Evolutionary conservation across 2,888 invertebrate species (phyloP).

Genomic region (Hemicrepidius hirtus): DNA sequence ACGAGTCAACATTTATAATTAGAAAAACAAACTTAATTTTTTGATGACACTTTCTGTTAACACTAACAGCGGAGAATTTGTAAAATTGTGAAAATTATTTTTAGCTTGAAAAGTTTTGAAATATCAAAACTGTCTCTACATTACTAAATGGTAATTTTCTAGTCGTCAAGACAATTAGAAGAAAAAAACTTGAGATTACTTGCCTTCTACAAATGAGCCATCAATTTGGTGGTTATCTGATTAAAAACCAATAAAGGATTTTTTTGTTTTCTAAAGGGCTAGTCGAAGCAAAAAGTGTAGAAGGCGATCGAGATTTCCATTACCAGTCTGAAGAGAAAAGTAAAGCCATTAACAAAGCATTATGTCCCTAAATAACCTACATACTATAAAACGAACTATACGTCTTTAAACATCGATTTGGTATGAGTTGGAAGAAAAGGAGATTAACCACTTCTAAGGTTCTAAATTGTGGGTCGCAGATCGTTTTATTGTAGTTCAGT

Average conservation of each 20-base stretch:
- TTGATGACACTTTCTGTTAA: too few relatives aligned
- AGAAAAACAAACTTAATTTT: too few relatives aligned
- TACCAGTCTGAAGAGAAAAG: conserved; percentile 14
- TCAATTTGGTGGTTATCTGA: conserved; percentile 32
- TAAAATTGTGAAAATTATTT: too few relatives aligned
- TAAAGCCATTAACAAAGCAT: conserved; percentile 36
- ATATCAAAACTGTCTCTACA: too few relatives aligned
- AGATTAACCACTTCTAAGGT: conserved; percentile 42
- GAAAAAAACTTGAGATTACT: neutral
- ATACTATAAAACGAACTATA: conserved; percentile 27
- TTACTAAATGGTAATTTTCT: neutral
- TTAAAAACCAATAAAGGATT: conserved; percentile 31
- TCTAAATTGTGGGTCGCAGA: conserved; percentile 41
- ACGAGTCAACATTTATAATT: too few relatives aligned
- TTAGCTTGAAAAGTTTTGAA: too few relatives aligned
- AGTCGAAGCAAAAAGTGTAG: conserved; percentile 6
- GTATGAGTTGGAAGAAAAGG: conserved; percentile 39
- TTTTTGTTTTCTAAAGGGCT: conserved; percentile 15
- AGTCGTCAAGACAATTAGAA: neutral
- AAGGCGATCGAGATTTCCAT: conserved; percentile 26
- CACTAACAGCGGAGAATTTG: too few relatives aligned
- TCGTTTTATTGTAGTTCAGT: conserved; percentile 48
- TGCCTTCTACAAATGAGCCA: neutral
- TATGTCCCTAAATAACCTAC: conserved; percentile 22
- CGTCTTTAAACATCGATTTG: conserved; percentile 39